phyloP scores from a whole-genome alignment of 2,113 vertebrate genomes.

The Procapra przewalskii region DNA sequence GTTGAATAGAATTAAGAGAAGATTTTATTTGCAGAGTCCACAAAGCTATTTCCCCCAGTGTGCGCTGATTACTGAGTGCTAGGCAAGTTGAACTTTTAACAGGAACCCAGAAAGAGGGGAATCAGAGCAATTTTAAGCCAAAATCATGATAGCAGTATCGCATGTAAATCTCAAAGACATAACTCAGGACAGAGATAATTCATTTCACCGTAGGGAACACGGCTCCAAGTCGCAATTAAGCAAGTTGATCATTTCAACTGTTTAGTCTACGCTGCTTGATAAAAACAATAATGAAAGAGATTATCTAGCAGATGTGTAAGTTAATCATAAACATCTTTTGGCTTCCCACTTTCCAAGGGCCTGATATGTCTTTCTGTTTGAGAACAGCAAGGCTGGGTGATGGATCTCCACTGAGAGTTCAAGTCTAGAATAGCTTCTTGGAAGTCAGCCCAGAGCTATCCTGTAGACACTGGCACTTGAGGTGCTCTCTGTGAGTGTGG shows the following conservation, averaged over 20 bases:
- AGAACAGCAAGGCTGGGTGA: background rate
- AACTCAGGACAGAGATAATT: background rate
- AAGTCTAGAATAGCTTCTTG: background rate
- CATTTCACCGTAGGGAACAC: background rate
- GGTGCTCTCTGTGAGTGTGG: background rate
- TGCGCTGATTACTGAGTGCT: background rate
- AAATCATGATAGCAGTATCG: background rate
- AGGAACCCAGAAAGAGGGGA: background rate
- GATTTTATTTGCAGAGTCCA: background rate
- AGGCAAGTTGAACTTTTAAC: background rate
- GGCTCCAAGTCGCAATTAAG: constrained; percentile 10
- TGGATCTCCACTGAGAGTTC: background rate
- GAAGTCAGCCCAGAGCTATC: background rate
- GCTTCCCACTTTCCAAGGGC: background rate
- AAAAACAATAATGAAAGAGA: background rate
- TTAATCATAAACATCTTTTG: background rate
- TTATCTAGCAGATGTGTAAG: background rate
- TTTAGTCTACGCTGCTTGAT: constrained; percentile 33
- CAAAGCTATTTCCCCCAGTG: background rate
- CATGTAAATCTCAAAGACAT: background rate
- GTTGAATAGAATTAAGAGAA: background rate
- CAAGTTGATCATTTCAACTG: constrained; percentile 49
- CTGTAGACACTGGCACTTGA: background rate
- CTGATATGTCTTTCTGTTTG: background rate
- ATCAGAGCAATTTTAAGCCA: background rate